A percentile compares a stretch with the other conserved stretches of the same genome.
Evolutionary conservation across 2,113 vertebrate genomes (phyloP).

Genomic region (Paratilapia polleni): DNA sequence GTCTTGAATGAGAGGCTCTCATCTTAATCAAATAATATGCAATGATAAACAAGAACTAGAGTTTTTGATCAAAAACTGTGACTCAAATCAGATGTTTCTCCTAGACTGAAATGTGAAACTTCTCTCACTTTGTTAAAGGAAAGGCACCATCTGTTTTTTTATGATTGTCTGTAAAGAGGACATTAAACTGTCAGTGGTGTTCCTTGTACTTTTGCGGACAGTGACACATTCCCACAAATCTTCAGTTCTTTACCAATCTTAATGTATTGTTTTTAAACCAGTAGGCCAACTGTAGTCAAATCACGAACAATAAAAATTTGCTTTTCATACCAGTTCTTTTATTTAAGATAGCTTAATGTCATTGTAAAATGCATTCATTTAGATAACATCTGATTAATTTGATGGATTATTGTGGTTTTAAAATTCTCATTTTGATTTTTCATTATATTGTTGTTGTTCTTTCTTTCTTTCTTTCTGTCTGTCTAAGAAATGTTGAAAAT

Average conservation of each 20-base stretch:
- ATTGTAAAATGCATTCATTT: not conserved
- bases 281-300: conserved; percentile 13
- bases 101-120: conserved; percentile 67
- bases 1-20: conserved; percentile 62
- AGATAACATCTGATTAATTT: not conserved
- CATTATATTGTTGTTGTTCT: not conserved
- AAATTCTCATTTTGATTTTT: not conserved
- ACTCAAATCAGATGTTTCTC: conserved; percentile 71
- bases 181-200: conserved; percentile 71
- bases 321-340: conserved; percentile 4
- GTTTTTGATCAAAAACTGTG: conserved; percentile 76
- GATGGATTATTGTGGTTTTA: not conserved
- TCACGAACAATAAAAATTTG: conserved; percentile 24
- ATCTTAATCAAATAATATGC: conserved; percentile 71
- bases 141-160: conserved; percentile 78
- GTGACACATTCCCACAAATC: conserved; percentile 35
- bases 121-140: conserved; percentile 70
- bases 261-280: conserved; percentile 38
- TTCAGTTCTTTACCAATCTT: conserved; percentile 29
- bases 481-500: conserved; percentile 29
- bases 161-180: conserved; percentile 69
- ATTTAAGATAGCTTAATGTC: not conserved
- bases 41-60: conserved; percentile 65
- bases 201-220: conserved; percentile 61
- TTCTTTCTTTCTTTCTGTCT: not conserved